A percentile compares a stretch with the other conserved stretches of the same genome.
Conservation (phyloP, 1,140 invertebrate genomes). For the Paramacrobiotus metropolitanus region DNA sequence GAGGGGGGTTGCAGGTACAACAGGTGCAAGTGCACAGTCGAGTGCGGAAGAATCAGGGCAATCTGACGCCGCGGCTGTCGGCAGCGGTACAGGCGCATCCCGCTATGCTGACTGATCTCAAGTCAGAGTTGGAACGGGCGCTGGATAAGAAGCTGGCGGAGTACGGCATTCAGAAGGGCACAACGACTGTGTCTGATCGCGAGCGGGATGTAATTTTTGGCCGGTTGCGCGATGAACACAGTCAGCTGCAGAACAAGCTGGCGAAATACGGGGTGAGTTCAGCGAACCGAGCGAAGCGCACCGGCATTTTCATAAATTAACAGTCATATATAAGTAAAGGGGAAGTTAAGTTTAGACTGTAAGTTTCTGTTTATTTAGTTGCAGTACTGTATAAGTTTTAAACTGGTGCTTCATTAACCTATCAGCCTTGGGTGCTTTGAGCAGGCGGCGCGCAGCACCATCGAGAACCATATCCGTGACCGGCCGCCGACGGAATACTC, state of each 20-base stretch:
- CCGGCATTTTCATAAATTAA: not conserved
- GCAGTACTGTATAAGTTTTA: too few species aligned
- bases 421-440: too few species aligned
- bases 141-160: not conserved
- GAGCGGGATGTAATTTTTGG: not conserved
- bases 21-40: not conserved
- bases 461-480: not conserved
- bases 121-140: not conserved
- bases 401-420: too few species aligned
- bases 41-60: too few species aligned
- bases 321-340: not conserved
- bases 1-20: not conserved
- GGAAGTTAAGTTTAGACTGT: too few species aligned
- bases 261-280: not conserved
- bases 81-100: not conserved
- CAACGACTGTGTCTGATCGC: not conserved
- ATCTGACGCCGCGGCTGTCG: not conserved
- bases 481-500: not conserved
- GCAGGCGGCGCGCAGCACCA: not conserved
- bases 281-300: too few species aligned
- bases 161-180: not conserved
- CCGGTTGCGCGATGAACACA: not conserved
- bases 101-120: not conserved
- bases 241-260: not conserved
- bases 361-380: too few species aligned